These are phyloP conservation scores for Cercocebus atys DNA, from an alignment of 2,113 vertebrate genomes.

Conservation along the genomic window DNA sequence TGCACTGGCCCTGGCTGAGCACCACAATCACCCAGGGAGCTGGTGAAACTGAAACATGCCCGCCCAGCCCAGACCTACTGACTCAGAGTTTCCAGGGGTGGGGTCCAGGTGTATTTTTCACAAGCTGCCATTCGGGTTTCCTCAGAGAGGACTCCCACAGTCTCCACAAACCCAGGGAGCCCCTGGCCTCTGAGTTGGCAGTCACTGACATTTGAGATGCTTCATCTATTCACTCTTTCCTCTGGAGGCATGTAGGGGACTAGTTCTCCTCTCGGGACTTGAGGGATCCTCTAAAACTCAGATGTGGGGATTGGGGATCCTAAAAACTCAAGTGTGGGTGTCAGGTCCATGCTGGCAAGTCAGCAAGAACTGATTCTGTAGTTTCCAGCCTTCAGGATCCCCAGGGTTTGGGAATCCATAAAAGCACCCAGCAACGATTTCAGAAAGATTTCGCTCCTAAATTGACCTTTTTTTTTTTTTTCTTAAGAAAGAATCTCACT, in stretches of 20 bases:
- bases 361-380: neutral
- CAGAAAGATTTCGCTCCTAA: neutral
- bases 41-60: slow-evolving; percentile 24
- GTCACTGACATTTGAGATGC: neutral
- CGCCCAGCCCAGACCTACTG: slow-evolving; percentile 6
- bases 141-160: neutral
- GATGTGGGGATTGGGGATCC: neutral
- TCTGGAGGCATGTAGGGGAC: neutral
- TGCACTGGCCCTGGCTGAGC: neutral
- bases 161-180: neutral
- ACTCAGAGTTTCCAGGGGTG: slow-evolving; percentile 74
- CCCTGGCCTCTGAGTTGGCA: neutral
- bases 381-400: neutral
- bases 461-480: neutral
- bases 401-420: neutral
- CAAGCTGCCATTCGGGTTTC: neutral
- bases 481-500: too few species aligned
- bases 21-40: neutral
- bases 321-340: neutral
- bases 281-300: neutral
- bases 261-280: neutral
- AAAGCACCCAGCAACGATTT: neutral
- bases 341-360: neutral
- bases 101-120: slow-evolving; percentile 51
- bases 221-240: neutral